Base-by-base conservation (phyloP, 1,140 invertebrate species). In the Drosophila tropicalis region DNA sequence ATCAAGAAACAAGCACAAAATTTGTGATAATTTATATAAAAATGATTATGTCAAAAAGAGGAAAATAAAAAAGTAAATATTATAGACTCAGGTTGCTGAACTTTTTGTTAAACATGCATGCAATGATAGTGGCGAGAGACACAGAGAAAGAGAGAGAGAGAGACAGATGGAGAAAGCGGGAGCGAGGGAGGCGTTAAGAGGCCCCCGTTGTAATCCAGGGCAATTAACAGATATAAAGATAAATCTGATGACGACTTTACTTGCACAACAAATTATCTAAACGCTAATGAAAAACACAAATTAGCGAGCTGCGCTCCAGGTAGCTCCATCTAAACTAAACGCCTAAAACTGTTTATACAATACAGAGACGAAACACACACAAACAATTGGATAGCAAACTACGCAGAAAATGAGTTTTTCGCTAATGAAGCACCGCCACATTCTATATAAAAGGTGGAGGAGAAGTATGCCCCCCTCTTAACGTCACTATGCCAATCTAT, bases 201-300 rank as follows among this genome's bases (percentile, higher is more conserved):
- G 25, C 13, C 9, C 40, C 12, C 67, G 51, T 66, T 66, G 73
- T 69, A 76, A 76, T 76, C 73, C 56, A 44, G 73, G 51, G 72
- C 73, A 76, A 70, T 76, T 76, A 77, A 32, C 74, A 70, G 67
- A 58, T 76, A 62, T 32, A 55, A 62, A 70, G 51, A 55, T 40
- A 63, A 44, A 44, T 10, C 36, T 61, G 54, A 75, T 75, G 44
- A 22, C 19, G 44, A 51, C 7, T 51, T 22, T 51, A 51, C 17
- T 51, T 51, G 63, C 66, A 19, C 32, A 83, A 74, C 65, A 54
- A 76, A 89, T 87, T 87, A 75, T 57, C 70, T 51, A 5, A 54
- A 6, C 25, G 82, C 79, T 86, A 86, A 86, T 86, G 72, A 79
- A 87, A 76, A 72, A 63, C 64, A 17, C 71, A 71, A 75, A 64